These are phyloP conservation scores for Rhadina sibilatrix DNA, from an alignment of 2,113 vertebrate species.

Conservation along the genomic window DNA sequence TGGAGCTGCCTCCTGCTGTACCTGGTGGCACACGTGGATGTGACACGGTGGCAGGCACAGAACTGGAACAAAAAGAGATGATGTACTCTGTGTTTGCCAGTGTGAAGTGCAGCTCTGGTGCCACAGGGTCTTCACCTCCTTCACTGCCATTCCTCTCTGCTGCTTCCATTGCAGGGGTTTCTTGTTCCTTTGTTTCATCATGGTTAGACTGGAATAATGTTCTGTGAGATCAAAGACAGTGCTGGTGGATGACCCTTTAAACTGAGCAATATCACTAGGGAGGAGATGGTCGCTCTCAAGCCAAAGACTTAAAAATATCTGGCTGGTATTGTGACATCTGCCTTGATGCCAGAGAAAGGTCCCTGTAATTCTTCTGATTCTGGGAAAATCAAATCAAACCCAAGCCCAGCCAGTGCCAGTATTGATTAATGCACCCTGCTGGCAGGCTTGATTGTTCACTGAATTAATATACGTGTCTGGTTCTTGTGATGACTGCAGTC, in stretches of 20 bases:
- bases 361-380: neutral
- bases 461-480: slow-evolving; percentile 6
- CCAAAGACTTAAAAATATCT: neutral
- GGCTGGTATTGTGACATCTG: neutral
- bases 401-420: neutral
- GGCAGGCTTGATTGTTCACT: slow-evolving; percentile 15
- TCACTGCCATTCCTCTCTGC: neutral
- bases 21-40: neutral
- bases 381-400: slow-evolving; percentile 39
- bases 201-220: neutral
- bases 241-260: neutral
- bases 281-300: neutral
- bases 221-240: neutral
- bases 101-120: neutral
- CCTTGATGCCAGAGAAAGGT: neutral
- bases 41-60: neutral
- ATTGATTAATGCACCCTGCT: slow-evolving; percentile 27
- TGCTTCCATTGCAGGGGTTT: neutral
- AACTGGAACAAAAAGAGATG: neutral
- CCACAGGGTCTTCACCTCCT: neutral
- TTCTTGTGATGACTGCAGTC: neutral
- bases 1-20: neutral
- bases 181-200: neutral
- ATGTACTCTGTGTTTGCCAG: neutral
- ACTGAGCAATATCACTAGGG: neutral